A percentile compares a stretch with the other conserved stretches of the same genome.
Evolutionary conservation across 92 coral and sea anemone genomes (phyloP).

Genomic region (Pocillopora grandis): DNA sequence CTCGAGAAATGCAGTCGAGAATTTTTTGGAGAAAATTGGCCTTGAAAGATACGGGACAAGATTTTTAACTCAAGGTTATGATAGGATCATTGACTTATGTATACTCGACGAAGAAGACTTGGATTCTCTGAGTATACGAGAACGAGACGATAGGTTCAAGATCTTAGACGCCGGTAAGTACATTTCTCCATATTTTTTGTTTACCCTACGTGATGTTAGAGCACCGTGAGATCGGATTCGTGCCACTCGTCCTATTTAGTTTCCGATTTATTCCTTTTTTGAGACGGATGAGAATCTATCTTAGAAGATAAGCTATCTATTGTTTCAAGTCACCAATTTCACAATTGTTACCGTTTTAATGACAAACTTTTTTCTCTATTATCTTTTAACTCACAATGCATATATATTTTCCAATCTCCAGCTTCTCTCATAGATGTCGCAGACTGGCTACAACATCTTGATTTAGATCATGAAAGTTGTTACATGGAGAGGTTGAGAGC

Average conservation of each 20-base stretch:
- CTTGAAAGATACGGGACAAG: conserved; percentile 28
- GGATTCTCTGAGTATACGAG: conserved; percentile 21
- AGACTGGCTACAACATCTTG: conserved; percentile 52
- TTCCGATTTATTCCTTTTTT: background rate
- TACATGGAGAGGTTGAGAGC: conserved; percentile 34
- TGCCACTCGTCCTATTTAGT: background rate
- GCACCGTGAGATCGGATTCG: background rate
- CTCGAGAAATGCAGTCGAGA: conserved; percentile 7
- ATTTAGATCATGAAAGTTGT: background rate
- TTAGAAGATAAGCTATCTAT: background rate
- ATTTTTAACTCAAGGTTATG: conserved; percentile 63
- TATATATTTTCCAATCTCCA: background rate
- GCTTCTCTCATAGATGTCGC: conserved; percentile 36
- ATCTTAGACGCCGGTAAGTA: conserved; percentile 76
- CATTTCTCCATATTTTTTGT: background rate
- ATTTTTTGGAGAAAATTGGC: conserved; percentile 45
- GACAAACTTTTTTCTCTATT: background rate
- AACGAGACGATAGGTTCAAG: conserved; percentile 32
- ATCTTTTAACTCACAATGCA: background rate
- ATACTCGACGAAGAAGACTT: conserved; percentile 50
- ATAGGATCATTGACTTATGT: conserved; percentile 43
- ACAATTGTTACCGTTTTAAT: background rate
- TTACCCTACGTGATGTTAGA: background rate
- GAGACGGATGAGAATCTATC: background rate
- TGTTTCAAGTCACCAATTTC: background rate